phyloP scores from a whole-genome alignment of 2,797 vertebrate genomes.

The Cyclopterus lumpus region DNA sequence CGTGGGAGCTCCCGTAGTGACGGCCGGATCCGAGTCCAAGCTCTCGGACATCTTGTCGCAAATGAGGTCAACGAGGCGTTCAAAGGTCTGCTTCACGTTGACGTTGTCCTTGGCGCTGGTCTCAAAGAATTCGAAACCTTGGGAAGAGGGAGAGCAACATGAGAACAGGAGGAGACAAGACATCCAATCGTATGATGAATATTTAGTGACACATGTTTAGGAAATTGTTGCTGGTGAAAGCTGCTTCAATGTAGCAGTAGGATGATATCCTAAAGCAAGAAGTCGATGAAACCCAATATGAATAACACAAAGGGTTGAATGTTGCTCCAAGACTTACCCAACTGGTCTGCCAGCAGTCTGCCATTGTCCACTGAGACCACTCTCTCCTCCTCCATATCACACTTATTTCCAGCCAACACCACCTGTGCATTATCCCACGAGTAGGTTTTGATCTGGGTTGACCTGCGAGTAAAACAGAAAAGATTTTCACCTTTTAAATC shows the following conservation, averaged over 20 bases:
- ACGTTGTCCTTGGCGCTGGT: constrained; percentile 98
- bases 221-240: background rate
- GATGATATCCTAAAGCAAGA: background rate
- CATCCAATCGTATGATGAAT: background rate
- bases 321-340: constrained; percentile 86
- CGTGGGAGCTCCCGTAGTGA: constrained; percentile 88
- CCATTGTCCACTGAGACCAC: constrained; percentile 93
- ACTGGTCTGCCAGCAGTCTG: constrained; percentile 93
- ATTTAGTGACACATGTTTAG: background rate
- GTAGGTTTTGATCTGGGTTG: constrained; percentile 98
- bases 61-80: constrained; percentile 96
- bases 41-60: constrained; percentile 99
- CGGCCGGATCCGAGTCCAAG: constrained; percentile 89
- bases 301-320: background rate
- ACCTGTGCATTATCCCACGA: constrained; percentile 99
- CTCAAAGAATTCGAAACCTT: constrained; percentile 99
- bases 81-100: constrained; percentile 98
- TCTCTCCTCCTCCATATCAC: constrained; percentile 97
- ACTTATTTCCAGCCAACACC: constrained; percentile 96
- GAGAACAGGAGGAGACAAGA: background rate
- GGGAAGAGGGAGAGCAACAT: background rate
- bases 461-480: constrained; percentile 82
- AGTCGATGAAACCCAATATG: background rate
- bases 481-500: background rate
- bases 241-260: background rate